phyloP scores from a whole-genome alignment of 53 echinoderm and acorn worm genomes.

The Luidia sarsii region DNA sequence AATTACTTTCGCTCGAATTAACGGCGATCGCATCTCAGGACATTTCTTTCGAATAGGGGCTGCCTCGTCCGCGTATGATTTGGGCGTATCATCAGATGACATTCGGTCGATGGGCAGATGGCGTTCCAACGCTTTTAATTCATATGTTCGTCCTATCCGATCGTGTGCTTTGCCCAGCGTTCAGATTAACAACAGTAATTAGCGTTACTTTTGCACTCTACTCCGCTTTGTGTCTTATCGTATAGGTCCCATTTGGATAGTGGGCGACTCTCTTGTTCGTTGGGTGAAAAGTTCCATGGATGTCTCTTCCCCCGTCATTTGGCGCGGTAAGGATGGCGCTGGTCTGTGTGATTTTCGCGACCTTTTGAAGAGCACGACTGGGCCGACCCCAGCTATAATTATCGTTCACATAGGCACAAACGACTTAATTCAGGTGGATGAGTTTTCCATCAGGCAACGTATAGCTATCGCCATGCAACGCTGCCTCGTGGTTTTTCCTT shows the following conservation, averaged over 20 bases:
- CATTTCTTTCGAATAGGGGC: slow-evolving; percentile 14
- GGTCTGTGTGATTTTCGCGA: neutral
- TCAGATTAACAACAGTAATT: too few species aligned
- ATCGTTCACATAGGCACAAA: slow-evolving; percentile 5
- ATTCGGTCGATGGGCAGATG: slow-evolving; percentile 19
- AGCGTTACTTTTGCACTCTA: too few species aligned
- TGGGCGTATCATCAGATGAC: neutral
- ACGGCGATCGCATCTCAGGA: neutral
- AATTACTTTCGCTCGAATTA: neutral
- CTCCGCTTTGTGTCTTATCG: too few species aligned
- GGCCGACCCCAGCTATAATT: neutral
- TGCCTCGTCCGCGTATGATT: neutral
- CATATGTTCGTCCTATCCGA: slow-evolving; percentile 7
- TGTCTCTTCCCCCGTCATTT: neutral
- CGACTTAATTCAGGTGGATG: neutral
- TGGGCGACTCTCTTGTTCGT: slow-evolving; percentile 1
- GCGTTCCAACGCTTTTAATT: slow-evolving; percentile 8
- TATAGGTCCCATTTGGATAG: neutral
- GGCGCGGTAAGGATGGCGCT: neutral
- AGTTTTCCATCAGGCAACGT: neutral
- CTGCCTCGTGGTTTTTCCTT: neutral
- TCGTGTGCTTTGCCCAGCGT: neutral
- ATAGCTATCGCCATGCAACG: neutral
- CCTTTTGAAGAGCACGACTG: neutral
- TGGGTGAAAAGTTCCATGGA: neutral